A percentile compares a stretch with the other conserved stretches of the same genome.
These are phyloP conservation scores for Morbakka virulenta DNA, from an alignment of 30 jellyfish, hydroid and myxozoan species.

Conservation along the genomic window DNA sequence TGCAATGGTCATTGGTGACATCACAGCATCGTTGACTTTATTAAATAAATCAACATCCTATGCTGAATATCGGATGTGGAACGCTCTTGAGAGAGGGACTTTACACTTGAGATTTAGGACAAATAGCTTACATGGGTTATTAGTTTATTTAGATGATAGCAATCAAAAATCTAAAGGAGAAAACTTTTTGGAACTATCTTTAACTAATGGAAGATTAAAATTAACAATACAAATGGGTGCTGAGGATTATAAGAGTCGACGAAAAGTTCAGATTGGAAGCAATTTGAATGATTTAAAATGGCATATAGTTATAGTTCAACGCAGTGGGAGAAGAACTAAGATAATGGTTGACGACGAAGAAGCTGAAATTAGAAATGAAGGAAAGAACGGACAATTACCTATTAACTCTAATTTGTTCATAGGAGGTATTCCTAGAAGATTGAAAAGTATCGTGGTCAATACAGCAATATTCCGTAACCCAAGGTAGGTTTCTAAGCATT, in stretches of 20 bases:
- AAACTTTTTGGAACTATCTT: slow-evolving; percentile 44
- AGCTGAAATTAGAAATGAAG: slow-evolving; percentile 13
- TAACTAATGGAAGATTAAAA: slow-evolving; percentile 46
- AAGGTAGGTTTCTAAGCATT: slow-evolving; percentile 23
- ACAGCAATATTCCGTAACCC: slow-evolving; percentile 7
- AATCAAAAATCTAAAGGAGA: slow-evolving; percentile 9
- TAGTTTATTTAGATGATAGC: slow-evolving; percentile 62
- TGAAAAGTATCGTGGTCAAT: slow-evolving; percentile 1
- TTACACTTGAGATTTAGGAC: slow-evolving; percentile 75
- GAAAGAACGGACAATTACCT: not conserved
- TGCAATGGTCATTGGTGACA: not conserved
- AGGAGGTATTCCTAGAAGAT: slow-evolving; percentile 73
- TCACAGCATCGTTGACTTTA: slow-evolving; percentile 44
- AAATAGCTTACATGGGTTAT: slow-evolving; percentile 35
- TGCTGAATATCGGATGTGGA: slow-evolving; percentile 80
- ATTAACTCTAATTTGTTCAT: slow-evolving; percentile 67
- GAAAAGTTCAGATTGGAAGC: slow-evolving; percentile 36
- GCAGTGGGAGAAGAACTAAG: slow-evolving; percentile 33
- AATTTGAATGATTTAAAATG: slow-evolving; percentile 66
- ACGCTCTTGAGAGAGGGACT: slow-evolving; percentile 40
- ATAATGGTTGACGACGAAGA: slow-evolving; percentile 49
- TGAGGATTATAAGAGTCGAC: slow-evolving; percentile 20
- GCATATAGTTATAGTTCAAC: slow-evolving; percentile 61
- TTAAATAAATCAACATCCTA: slow-evolving; percentile 46
- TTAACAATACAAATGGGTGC: slow-evolving; percentile 68